phyloP scores from a whole-genome alignment of 2,113 vertebrate genomes.

The Rutilus rutilus region DNA sequence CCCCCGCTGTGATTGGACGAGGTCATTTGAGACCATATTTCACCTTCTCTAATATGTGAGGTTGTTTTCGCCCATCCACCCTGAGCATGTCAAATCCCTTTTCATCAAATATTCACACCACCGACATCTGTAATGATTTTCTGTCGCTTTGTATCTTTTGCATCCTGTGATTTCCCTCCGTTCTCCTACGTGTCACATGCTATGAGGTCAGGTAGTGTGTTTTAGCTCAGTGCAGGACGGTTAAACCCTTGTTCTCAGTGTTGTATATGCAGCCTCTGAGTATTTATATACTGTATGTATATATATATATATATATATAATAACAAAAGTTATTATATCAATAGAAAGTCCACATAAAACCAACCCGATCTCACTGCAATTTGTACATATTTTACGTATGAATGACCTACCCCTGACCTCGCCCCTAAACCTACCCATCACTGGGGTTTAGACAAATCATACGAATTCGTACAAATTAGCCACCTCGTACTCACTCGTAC shows the following conservation, averaged over 20 bases:
- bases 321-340: too few relatives aligned
- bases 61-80: conserved; percentile 44
- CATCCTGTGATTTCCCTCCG: conserved; percentile 32
- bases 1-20: conserved; percentile 14
- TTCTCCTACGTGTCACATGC: conserved; percentile 43
- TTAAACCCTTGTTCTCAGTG: conserved; percentile 28
- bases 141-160: conserved; percentile 51
- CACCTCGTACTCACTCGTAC: too few relatives aligned
- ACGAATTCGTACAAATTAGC: too few relatives aligned
- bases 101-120: conserved; percentile 55
- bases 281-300: too few relatives aligned
- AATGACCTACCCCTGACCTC: too few relatives aligned
- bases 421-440: too few relatives aligned
- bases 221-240: conserved; percentile 28
- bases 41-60: conserved; percentile 25
- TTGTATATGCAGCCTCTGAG: neutral
- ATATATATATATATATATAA: too few relatives aligned
- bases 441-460: too few relatives aligned
- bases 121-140: conserved; percentile 53
- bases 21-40: conserved; percentile 19
- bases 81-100: conserved; percentile 43
- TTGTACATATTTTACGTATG: too few relatives aligned
- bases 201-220: conserved; percentile 44
- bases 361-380: too few relatives aligned
- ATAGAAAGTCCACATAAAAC: too few relatives aligned